Base-by-base conservation (phyloP, 2,797 vertebrate species). In the Characodon lateralis region DNA sequence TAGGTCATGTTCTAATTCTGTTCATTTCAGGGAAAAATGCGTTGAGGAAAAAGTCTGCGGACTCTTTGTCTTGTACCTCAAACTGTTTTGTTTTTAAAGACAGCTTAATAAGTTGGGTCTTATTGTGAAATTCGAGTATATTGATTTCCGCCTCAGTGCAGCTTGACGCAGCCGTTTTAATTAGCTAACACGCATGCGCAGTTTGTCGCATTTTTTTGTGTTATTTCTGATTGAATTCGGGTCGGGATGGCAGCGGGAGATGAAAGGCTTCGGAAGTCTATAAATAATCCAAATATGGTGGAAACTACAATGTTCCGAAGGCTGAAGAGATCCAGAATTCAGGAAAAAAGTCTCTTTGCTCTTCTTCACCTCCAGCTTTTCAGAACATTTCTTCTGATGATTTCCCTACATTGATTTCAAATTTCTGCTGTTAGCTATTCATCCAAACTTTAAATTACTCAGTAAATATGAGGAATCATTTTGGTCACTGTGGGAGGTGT, bases 151-250 rank as follows among this genome's bases (percentile, higher is more conserved):
- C 71, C 76, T n/a, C 50, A 2, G 1, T n/a, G 28, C 41, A 13
- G 7, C 78, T 88, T 78, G 76, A 82, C 72, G 48, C 83, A 74
- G 79, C 73, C 53, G 73, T 80, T 87, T 84, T 82, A 72, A 76
- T 80, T 35, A 48, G 1, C 31, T 5, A 51, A 6, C 10, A 14
- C 89, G 87, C 93, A 91, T 92, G 92, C 91, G 92, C 87, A 84
- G 2, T 0, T 1, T 35, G 50, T 24, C 2, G 48, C 61, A 63
- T 41, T 50, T 56, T 35, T 55, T 66, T 53, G 16, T 63, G 41
- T 3, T 35, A 35, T 35, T 73, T 65, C 26, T 78, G 78, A 82
- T 82, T 89, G 68, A 77, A 86, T 83, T 78, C 9, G 72, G 83
- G 79, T 86, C 70, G 74, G 74, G 82, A 61, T 84, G 87, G 78